Evolutionary conservation across 2,888 invertebrate species (phyloP), one percentile per base, ranked within the genome.

Genomic region (Uropetala carovei): DNA sequence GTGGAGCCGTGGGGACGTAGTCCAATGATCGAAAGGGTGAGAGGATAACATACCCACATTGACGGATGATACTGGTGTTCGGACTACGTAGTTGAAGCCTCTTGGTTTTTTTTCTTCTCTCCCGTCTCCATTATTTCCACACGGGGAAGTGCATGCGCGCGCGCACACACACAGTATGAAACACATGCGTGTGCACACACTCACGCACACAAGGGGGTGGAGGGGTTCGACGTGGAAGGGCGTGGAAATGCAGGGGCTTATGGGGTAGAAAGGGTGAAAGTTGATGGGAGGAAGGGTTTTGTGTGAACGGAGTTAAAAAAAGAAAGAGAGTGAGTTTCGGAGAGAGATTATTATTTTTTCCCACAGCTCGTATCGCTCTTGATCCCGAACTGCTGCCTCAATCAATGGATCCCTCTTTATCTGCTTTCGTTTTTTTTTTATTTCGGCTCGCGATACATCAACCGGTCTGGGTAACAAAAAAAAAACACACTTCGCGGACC

Each of bases 331-430:
- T 64, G 60, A 11, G n/a, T 60, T 43, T n/a, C 27, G 30, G 64
- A 16, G 30, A 11, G 89, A n/a, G 11, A 68, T 75, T 75, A 75
- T 75, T 68, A n/a, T 68, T 27, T 89, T 89, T 43, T 16, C 43
- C 43, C 89, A 18, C 43, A 83, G 9, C 57, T 83, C 68, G 64
- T 1, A 89, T 64, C 30, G 86, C 86, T 43, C 59, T 64, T 64
- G 89, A 89, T 43, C 43, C 89, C 89, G 0, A 64, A 68, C 89
- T 58, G 59, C 27, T 57, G 60, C 64, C 89, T 89, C 89, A 89
- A 89, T 89, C 89, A 89, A 89, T 89, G 89, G 5, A n/a, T 43
- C 64, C 30, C 89, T 43, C 60, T 89, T 89, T 56, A 27, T 43
- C 43, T 18, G 22, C 75, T 43, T 43, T 30, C 43, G 16, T n/a